Base-by-base conservation (phyloP, 1,140 invertebrate genomes). In the Pseudomyrmex flavicornis region DNA sequence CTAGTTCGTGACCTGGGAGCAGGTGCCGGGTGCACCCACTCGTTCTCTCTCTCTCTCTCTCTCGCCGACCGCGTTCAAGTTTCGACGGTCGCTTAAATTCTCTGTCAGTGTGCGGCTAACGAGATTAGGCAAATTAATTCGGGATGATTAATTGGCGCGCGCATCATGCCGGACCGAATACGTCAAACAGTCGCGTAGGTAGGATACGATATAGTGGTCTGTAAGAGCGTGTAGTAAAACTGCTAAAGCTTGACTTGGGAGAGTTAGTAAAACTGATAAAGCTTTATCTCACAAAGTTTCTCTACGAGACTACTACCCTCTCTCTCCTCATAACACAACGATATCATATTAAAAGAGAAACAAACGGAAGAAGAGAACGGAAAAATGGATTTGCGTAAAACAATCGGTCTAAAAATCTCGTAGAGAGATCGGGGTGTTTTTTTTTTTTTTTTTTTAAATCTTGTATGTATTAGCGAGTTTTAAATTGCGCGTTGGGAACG, bases 1-100 rank as follows among this genome's bases (percentile, higher is more conserved):
- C 82, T 88, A 88, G 86, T 85, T 82, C 86, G 87, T 82, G 85
- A 84, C 73, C 73, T 80, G 52, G 80, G 62, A 66, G 54, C 62
- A 63, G 44, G 68, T 66, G 83, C 48, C 2, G 13, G 13, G 44
- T 35, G 52, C 35, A 35, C 72, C 44, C 35, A 44, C 35, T 2
- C 61, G 61, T 15, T 9, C 22, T 44, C 22, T 9, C 35, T 17
- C 17, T 17, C 17, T 17, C 17, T 17, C 12, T 7, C 22, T 12
- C 54, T 17, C 2, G n/a, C 3, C 2, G 3, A 13, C 52, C 63
- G 15, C 52, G 12, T 7, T 20, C 65, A 80, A 80, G 66, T 80
- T 80, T 80, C 76, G 76, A 80, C 66, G 76, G 44, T 17, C 68
- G 76, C 76, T 80, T 80, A 80, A 80, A 80, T 80, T 80, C 66